Percentiles rank a stretch among this genome's conserved stretches.
These are phyloP conservation scores for Nesidiocoris tenuis DNA, from an alignment of 2,888 invertebrate genomes.

Conservation along the genomic window DNA sequence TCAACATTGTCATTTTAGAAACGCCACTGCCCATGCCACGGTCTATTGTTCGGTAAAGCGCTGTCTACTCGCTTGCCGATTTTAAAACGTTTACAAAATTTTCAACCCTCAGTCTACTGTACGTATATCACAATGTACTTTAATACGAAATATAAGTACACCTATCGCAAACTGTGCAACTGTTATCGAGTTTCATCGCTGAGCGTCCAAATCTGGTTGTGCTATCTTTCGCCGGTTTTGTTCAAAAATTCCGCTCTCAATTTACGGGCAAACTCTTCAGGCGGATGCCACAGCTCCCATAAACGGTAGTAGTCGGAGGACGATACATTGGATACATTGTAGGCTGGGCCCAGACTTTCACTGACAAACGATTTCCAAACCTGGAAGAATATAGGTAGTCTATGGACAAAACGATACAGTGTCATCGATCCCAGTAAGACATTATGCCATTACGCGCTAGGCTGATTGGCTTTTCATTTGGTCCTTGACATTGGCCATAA, in stretches of 20 bases:
- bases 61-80: no score
- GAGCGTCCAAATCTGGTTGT: background rate
- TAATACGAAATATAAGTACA: background rate
- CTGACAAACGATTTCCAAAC: constrained; percentile 47
- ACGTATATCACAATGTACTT: background rate
- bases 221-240: constrained; percentile 6
- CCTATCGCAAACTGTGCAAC: background rate
- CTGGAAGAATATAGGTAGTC: constrained; percentile 29
- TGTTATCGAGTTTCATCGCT: background rate
- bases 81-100: background rate
- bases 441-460: background rate
- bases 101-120: background rate
- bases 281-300: constrained; percentile 28
- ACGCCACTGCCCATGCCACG: no score
- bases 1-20: no score
- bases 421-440: no score
- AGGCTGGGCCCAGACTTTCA: constrained; percentile 44
- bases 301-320: constrained; percentile 41
- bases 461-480: no score
- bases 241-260: constrained; percentile 13
- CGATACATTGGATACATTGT: constrained; percentile 43
- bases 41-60: no score
- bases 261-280: constrained; percentile 33
- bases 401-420: no score
- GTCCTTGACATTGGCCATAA: no score